Evolutionary conservation across 2,797 vertebrate species (phyloP), one percentile per base, ranked within the genome.

Genomic region (Psittacula echo): DNA sequence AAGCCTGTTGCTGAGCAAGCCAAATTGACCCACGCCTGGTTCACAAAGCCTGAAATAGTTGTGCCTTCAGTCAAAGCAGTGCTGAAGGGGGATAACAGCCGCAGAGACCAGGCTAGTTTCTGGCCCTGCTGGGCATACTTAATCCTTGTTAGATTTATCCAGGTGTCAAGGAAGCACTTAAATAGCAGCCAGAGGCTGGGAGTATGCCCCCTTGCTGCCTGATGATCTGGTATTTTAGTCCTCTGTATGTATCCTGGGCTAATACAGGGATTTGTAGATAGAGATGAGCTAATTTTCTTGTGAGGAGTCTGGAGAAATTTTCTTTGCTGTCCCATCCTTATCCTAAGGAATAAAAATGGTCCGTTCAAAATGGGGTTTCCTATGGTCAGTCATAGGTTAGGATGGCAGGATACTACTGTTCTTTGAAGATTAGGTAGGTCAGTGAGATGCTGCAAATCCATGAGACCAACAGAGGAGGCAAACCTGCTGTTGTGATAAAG

Each of bases 31-130:
- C 90, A 96, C 0, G 8, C 82, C 66, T 85, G 74, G 48, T 70
- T 92, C 93, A 95, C 93, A 94, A 97, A 97, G 76, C 76, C 84
- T 91, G 77, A 92, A 85, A 87, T 94, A 86, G 90, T 68, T 85
- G 64, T 78, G 53, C 72, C n/a, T 29, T 29, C 37, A 84, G 68
- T 94, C 77, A 91, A 86, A 94, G 66, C 32, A 47, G 27, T 73
- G 76, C 80, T 82, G 73, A 85, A 74, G 47, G 11, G 66, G n/a
- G 7, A 66, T 39, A 47, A 32, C 64, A 61, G 64, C 34, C 21
- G n/a, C 58, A 72, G 23, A 94, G 75, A 86, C 30, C 37, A 60
- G 68, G n/a, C 53, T 89, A 29, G 37, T 85, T 86, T 92, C 70
- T 64, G 6, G 60, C 41, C 41, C 74, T 79, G 60, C 76, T 94